These are phyloP conservation scores for Anoplolepis gracilipes DNA, from an alignment of 1,140 invertebrate species.

Conservation along the genomic window DNA sequence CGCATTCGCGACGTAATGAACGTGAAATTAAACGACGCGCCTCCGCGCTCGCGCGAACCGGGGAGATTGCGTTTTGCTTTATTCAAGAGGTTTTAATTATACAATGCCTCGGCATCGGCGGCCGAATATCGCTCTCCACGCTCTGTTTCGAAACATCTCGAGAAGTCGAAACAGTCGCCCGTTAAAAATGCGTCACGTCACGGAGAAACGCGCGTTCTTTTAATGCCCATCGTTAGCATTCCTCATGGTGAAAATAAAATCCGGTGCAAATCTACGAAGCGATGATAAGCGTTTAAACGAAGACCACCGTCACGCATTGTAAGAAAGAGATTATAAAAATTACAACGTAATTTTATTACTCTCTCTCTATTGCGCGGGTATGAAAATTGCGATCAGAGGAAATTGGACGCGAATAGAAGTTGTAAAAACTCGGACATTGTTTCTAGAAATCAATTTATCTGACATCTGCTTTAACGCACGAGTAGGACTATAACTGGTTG, in stretches of 20 bases:
- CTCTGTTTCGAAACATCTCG: slow-evolving; percentile 43
- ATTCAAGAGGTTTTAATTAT: slow-evolving; percentile 83
- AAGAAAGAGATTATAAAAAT: slow-evolving; percentile 25
- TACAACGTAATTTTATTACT: slow-evolving; percentile 16
- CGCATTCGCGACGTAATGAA: slow-evolving; percentile 72
- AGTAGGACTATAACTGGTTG: not conserved
- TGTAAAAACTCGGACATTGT: not conserved
- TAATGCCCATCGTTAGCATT: slow-evolving; percentile 22
- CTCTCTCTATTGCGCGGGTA: not conserved
- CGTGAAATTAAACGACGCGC: slow-evolving; percentile 76
- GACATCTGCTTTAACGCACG: not conserved
- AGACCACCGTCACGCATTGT: not conserved
- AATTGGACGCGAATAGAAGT: not conserved
- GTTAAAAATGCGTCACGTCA: not conserved
- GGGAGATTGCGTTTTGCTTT: slow-evolving; percentile 82
- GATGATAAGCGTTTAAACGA: not conserved
- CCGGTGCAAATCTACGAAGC: not conserved
- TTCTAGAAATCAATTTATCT: not conserved
- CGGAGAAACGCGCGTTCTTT: not conserved
- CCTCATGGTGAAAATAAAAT: slow-evolving; percentile 10
- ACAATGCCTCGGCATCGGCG: slow-evolving; percentile 69
- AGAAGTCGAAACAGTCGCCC: not conserved
- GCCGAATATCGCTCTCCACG: slow-evolving; percentile 60
- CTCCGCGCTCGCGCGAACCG: slow-evolving; percentile 55
- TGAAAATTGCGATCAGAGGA: not conserved